Base-by-base conservation (phyloP, 2,113 vertebrate genomes). In the Indicator maculatus region DNA sequence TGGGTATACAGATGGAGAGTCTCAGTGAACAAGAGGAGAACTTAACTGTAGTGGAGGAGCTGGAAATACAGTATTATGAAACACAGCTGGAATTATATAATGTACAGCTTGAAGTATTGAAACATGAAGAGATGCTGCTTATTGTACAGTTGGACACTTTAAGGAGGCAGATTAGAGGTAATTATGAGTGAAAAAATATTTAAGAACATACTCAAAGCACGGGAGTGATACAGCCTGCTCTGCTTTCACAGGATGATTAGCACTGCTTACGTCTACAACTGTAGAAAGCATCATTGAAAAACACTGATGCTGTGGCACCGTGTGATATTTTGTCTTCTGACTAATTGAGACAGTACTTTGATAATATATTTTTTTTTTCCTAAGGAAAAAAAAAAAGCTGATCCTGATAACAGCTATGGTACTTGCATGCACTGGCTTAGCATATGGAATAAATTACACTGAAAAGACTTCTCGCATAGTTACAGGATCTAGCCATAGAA, bases 61-160 rank as follows among this genome's bases (percentile, higher is more conserved):
- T 99, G 95, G 99, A 99, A 97, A 97, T 99, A 89, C 97, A 98
- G 26, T 99, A 98, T 96, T 99, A 99, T 27, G 99, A 99, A 97
- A 97, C 97, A 6, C 99, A 99, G 47, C 93, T 99, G 90, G 98
- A 99, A 66, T 95, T 99, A 8, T 99, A 99, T n/a, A 98, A 99
- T 72, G 92, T 98, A 91, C 99, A 99, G 92, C 98, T 99, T 71
- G 98, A 99, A 94, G 98, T 99, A 91, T 93, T 99, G 95, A 99
- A 98, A 96, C 98, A 99, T 58, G 99, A 99, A 97, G 99, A 99
- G 95, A 97, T 98, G 96, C 98, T 99, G 74, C 98, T 99, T 82
- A 75, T 98, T 93, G 98, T 98, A 71, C 98, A 99, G 96, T 95
- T 98, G 74, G 98, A 99, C 88, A 98, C 98, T 7, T 81, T 99